Evolutionary conservation across 92 coral and sea anemone genomes (phyloP), one percentile per base, ranked within the genome.

Genomic region (Epizoanthus ramosus): DNA sequence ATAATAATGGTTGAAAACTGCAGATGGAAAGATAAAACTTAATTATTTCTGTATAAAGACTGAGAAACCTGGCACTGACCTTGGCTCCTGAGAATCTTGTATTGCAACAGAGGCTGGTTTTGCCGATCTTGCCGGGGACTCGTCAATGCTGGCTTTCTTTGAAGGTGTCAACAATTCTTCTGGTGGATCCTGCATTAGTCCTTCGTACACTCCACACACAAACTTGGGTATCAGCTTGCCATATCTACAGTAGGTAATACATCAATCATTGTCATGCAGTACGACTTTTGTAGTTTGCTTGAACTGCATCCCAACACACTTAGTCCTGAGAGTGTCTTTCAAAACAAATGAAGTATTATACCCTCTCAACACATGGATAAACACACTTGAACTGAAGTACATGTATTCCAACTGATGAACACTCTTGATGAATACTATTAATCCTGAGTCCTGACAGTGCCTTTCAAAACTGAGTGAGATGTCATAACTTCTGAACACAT

Each of bases 121-220:
- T 18, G 93, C 84, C 6, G 93, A 87, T 65, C 92, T 94, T 63
- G 86, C 21, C 1, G 98, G 99, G 5, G 99, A 94, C 22, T 92
- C 94, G 53, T 96, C 98, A 17, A 84, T 89, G 39, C 88, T 83
- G 35, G 87, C 82, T 57, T 84, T 86, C 74, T 90, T 88, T 41
- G 99, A 97, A 8, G 99, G 99, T 5, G 99, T 90, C 71, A 90
- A 79, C 21, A 97, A 87, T 35, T 91, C 97, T 23, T 85, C 81
- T 18, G 99, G 99, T 2, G 98, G 99, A 50, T 87, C 80, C 81
- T 92, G 92, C 99, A 97, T 97, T 25, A 97, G 84, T 17, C 98
- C 98, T 68, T 94, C 98, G 63, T 97, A 97, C 47, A 97, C 94
- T 56, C 83, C 93, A 73, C 95, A 87, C 6, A 97, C 83, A 70